A percentile compares a stretch with the other conserved stretches of the same genome.
Evolutionary conservation across 2,888 invertebrate genomes (phyloP).

Genomic region (Halictus ligatus): DNA sequence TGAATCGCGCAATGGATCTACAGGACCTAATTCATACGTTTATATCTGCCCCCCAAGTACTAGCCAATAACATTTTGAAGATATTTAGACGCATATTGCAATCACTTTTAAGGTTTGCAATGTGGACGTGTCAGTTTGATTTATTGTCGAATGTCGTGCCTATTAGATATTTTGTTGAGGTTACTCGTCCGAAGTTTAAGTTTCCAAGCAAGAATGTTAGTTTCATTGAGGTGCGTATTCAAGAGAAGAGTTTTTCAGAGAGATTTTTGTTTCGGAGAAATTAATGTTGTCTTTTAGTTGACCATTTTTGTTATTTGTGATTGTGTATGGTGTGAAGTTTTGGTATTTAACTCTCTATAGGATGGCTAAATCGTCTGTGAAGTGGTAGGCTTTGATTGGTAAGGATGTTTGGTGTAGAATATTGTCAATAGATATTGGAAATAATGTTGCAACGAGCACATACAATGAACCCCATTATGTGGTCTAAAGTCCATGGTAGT

Average conservation of each 20-base stretch:
- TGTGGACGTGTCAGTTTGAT: background rate
- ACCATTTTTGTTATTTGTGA: background rate
- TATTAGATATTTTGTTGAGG: background rate
- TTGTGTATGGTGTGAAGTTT: background rate
- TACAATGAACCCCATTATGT: background rate
- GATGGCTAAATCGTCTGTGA: background rate
- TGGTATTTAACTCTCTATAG: background rate
- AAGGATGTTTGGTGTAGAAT: background rate
- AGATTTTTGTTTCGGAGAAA: background rate
- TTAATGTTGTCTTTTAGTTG: slow-evolving; percentile 1
- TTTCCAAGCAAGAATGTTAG: background rate
- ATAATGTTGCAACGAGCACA: too few species aligned
- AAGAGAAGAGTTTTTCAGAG: background rate
- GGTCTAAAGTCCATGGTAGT: background rate
- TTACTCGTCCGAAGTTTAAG: background rate
- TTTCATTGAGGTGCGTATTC: background rate
- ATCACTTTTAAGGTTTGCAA: background rate
- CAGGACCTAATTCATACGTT: background rate
- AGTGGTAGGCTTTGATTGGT: background rate
- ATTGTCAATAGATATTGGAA: background rate
- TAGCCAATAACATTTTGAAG: background rate
- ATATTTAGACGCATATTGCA: background rate
- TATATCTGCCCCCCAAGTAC: background rate
- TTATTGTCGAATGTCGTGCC: background rate
- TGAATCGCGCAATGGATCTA: background rate